Base-by-base conservation (phyloP, 2,797 vertebrate genomes). In the Neoniphon sammara region DNA sequence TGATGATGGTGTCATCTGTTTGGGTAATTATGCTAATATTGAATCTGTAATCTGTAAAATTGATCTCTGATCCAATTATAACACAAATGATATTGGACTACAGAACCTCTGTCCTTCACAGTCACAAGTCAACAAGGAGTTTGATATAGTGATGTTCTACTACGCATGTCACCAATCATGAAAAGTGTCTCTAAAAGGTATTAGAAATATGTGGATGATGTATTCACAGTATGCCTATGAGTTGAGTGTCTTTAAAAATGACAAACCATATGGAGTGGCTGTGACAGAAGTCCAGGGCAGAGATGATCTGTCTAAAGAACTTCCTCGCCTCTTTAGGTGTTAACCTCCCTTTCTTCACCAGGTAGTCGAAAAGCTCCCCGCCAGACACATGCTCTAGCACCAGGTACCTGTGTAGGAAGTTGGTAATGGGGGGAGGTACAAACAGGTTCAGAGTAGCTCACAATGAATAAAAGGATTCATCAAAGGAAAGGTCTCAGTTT, bases 271-370 rank as follows among this genome's bases (percentile, higher is more conserved):
- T 99, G 77, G 97, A 99, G 92, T 99, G 97, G 89, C 97, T 99
- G 93, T 99, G 97, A 91, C 97, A 99, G 94, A 99, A 99, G 91
- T 99, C 98, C 92, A 99, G 94, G 3, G 98, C 98, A 0, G 98
- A 99, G 93, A 99, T 99, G 93, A 99, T 99, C 93, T 99, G 98
- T 92, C 98, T 95, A 94, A 99, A 99, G 94, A 99, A 99, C 92
- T 98, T 99, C n/a, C 98, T 91, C 84, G 98, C 97, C 91, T 99
- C 97, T 92, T 99, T 99, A 63, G 98, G 98, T 50, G 98, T 99
- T 88, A 99, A 87, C 72, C 98, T 93, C 78, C 98, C 97, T 81
- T 99, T 99, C 88, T 98, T 99, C 93, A 99, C 98, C 39, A 99
- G 94, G 92, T 99, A 99, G 93, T 99, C 98, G 0, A 99, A 99